These are phyloP conservation scores for Pithys albifrons DNA, from an alignment of 2,113 vertebrate species.

Conservation along the genomic window DNA sequence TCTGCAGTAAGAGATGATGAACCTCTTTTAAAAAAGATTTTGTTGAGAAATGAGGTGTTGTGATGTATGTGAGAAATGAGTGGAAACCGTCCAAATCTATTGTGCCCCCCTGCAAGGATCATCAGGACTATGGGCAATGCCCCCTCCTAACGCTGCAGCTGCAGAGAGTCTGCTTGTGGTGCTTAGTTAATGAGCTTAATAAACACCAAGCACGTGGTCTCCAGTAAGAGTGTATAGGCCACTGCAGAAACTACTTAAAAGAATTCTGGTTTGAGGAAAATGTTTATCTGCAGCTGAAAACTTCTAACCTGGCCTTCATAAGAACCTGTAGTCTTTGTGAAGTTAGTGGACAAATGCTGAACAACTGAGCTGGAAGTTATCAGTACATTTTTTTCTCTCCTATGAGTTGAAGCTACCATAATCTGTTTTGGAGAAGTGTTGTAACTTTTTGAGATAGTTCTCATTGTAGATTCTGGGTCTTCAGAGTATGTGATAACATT, in stretches of 20 bases:
- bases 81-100: background rate
- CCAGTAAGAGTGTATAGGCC: background rate
- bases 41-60: background rate
- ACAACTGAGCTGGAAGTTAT: background rate
- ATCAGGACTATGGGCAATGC: background rate
- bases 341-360: background rate
- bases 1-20: background rate
- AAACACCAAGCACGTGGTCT: background rate
- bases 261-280: background rate
- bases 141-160: background rate
- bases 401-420: background rate
- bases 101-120: background rate
- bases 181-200: background rate
- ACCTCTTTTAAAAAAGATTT: background rate
- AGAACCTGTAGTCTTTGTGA: background rate
- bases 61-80: background rate
- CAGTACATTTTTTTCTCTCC: background rate
- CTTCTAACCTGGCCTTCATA: background rate
- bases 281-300: background rate
- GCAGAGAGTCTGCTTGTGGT: background rate
- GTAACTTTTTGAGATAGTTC: background rate
- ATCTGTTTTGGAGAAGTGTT: background rate
- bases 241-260: background rate
- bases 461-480: background rate
- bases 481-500: background rate